Base-by-base conservation (phyloP, 2,113 vertebrate species). In the Bostrychus sinensis region DNA sequence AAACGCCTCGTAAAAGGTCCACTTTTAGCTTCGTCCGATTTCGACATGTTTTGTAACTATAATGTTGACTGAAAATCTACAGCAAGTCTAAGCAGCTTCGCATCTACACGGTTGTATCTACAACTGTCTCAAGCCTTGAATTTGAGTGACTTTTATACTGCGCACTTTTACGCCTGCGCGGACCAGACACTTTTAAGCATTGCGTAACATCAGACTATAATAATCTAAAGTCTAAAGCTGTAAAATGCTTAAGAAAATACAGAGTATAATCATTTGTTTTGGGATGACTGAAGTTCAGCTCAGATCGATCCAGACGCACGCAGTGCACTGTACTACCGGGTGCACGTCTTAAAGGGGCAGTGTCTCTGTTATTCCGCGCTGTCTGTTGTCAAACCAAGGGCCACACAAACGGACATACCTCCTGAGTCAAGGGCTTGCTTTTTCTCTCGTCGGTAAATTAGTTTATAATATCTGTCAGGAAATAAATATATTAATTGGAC, bases 1-100 rank as follows among this genome's bases (percentile, higher is more conserved):
- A 98, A 98, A 28, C 91, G 89, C 64, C 88, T 92, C 1, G 82
- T 59, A 17, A 50, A 68, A 67, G 3, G 55, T 43, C 0, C 59
- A 2, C 30, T 19, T 41, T 19, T 5, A 17, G 50, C 37, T 12
- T 48, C n/a, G 58, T 2, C 69, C 14, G 63, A 70, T 34, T 69
- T 62, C 3, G 86, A 79, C 88, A 89, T 90, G 59, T 65, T 36
- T 5, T 2, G 1, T 7, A 9, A 26, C 39, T 7, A 9, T 37
- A 2, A 19, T 0, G 22, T 10, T 23, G 8, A 4, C 13, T 14
- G 59, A 7, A 5, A 3, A 2, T 46, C 59, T 46, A 42, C 13
- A 41, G 32, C 32, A 7, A 10, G 32, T 5, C 32, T 34, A 30
- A 0, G 19, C 3, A 41, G 32, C 5, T 57, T 17, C 34, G 36